Base-by-base conservation (phyloP, 2,888 invertebrate species). In the Eupeodes luniger region DNA sequence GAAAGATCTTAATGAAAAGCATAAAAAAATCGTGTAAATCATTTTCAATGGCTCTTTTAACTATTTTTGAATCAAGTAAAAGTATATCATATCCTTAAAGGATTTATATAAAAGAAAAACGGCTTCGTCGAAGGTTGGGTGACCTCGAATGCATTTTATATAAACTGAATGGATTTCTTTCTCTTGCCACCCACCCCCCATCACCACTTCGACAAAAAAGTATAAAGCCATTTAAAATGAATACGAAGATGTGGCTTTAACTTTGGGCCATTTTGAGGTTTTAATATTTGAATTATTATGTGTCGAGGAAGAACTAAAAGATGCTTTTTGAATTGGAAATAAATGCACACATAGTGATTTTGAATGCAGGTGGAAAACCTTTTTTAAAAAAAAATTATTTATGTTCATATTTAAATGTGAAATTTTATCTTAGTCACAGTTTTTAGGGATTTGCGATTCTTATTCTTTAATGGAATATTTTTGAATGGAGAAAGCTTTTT, bases 21-120 rank as follows among this genome's bases (percentile, higher is more conserved):
- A 61, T 81, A 82, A 85, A 85, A 81, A 81, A 81, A 61, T 81
- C 61, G 81, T 78, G 85, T 85, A 85, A 85, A 85, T 85, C 85
- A 85, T 81, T 74, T 67, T 57, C 55, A 85, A 78, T 85, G 40
- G 67, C 82, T 62, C 55, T 27, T 66, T 19, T 27, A 19, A 2
- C 5, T 16, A 44, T 49, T 51, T 51, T 27, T 16, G 57, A 40
- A 72, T 72, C 27, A 19, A 61, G 61, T 59, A 51, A 40, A 34
- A 44, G 59, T 14, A 55, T 40, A 40, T 40, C 40, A 9, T 27
- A 27, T 40, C 9, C 10, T 47, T 11, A 16, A 34, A n/a, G 67
- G 64, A 34, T 59, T 36, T 34, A n/a, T 1, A 7, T 12, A 66
- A 34, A 44, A 76, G n/a, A 44, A 16, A n/a, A 27, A 12, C 40